phyloP scores from a whole-genome alignment of 64 coral and sea anemone species.

The Porites australiensis region DNA sequence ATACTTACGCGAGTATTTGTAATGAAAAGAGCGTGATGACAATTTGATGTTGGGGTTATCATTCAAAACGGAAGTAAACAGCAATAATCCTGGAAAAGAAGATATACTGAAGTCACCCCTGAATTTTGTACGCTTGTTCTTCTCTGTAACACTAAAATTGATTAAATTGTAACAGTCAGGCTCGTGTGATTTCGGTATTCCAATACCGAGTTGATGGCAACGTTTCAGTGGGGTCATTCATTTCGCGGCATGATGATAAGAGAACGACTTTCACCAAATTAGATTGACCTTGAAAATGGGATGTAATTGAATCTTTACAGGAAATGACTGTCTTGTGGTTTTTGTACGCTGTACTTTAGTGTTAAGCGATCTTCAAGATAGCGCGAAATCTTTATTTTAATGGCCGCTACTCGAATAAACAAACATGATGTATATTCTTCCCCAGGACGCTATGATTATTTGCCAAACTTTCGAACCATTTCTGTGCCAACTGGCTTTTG shows the following conservation, averaged over 20 bases:
- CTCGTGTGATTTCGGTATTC: not conserved
- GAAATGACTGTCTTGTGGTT: constrained; percentile 25
- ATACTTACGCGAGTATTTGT: constrained; percentile 25
- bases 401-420: not conserved
- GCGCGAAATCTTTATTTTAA: not conserved
- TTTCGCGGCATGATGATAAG: constrained; percentile 7
- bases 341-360: not conserved
- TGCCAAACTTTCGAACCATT: not conserved
- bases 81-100: constrained; percentile 46
- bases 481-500: not conserved
- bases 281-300: constrained; percentile 15
- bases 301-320: constrained; percentile 30
- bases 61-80: constrained; percentile 20
- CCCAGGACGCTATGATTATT: not conserved
- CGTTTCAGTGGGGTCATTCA: not conserved
- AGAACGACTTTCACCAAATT: constrained; percentile 32
- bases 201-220: not conserved
- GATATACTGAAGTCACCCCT: not conserved
- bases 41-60: constrained; percentile 42
- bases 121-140: not conserved
- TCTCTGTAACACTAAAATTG: not conserved
- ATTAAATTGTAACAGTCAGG: not conserved
- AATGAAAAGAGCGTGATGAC: constrained; percentile 53
- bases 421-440: not conserved
- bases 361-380: constrained; percentile 42